These are phyloP conservation scores for Halictus quadricinctus DNA, from an alignment of 2,888 invertebrate species.

Conservation along the genomic window DNA sequence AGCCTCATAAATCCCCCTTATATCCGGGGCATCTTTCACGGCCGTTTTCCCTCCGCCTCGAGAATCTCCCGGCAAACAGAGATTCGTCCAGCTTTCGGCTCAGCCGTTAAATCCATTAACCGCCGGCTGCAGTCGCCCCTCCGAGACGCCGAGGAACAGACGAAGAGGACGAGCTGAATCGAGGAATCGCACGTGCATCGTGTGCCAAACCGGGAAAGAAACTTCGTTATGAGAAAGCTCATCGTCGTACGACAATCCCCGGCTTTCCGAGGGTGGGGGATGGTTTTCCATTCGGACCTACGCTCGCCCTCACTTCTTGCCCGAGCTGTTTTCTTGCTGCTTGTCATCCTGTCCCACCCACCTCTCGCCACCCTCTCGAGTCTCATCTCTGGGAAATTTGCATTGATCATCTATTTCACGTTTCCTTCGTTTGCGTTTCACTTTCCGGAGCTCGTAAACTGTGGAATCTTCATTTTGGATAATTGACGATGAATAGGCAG, in stretches of 20 bases:
- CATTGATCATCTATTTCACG: slow-evolving; percentile 56
- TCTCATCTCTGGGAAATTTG: slow-evolving; percentile 65
- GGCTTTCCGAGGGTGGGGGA: slow-evolving; percentile 23
- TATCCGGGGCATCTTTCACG: slow-evolving; percentile 65
- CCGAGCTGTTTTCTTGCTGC: slow-evolving; percentile 45
- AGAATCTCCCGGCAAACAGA: slow-evolving; percentile 31
- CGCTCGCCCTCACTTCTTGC: slow-evolving; percentile 43
- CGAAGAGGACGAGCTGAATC: slow-evolving; percentile 29
- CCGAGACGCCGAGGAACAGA: neutral
- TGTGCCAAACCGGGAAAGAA: slow-evolving; percentile 64
- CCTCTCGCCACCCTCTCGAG: slow-evolving; percentile 40
- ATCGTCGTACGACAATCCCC: slow-evolving; percentile 60
- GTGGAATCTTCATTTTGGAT: too few relatives aligned
- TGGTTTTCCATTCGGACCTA: slow-evolving; percentile 56
- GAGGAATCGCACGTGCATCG: slow-evolving; percentile 67
- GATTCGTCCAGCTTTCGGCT: slow-evolving; percentile 59
- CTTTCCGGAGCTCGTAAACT: too few relatives aligned
- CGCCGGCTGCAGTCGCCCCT: slow-evolving; percentile 31
- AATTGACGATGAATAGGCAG: too few relatives aligned
- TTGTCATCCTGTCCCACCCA: slow-evolving; percentile 32
- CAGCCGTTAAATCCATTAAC: slow-evolving; percentile 68
- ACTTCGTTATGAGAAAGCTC: slow-evolving; percentile 70
- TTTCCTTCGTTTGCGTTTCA: neutral
- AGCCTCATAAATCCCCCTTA: slow-evolving; percentile 71
- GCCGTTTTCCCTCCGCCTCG: slow-evolving; percentile 42